Evolutionary conservation across 2,113 vertebrate species (phyloP).

Genomic region (Pseudonaja textilis): DNA sequence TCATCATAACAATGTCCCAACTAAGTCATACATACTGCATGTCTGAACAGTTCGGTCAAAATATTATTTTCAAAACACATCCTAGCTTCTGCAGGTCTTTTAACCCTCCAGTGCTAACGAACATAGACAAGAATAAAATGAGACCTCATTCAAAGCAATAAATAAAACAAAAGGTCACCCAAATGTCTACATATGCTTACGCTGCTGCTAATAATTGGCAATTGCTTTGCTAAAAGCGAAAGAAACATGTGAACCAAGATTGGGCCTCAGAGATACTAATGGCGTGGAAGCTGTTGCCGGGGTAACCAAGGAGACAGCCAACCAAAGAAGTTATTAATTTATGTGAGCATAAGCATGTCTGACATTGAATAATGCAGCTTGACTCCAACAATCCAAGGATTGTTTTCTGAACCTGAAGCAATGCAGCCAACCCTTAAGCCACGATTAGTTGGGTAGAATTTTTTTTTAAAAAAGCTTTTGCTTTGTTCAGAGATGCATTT

Average conservation of each 20-base stretch:
- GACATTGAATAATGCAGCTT: constrained; percentile 67
- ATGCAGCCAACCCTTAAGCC: not conserved
- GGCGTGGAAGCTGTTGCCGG: constrained; percentile 82
- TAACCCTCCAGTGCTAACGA: accelerated
- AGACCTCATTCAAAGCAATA: constrained; percentile 10
- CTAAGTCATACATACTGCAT: not conserved
- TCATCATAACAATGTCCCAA: not conserved
- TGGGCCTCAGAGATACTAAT: constrained; percentile 78
- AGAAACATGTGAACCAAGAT: constrained; percentile 68
- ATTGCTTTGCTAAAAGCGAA: constrained; percentile 60
- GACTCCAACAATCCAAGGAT: constrained; percentile 18
- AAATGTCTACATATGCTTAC: constrained; percentile 45
- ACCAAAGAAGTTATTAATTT: constrained; percentile 82
- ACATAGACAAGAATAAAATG: not conserved
- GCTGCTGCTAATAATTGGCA: constrained; percentile 50
- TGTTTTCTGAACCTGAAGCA: constrained; percentile 37
- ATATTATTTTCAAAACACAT: not conserved
- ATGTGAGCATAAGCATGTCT: constrained; percentile 63
- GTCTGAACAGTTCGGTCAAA: not conserved
- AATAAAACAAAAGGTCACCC: constrained; percentile 31
- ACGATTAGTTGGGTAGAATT: not conserved
- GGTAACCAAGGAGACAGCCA: constrained; percentile 73
- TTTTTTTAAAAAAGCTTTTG: not conserved
- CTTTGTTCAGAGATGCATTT: not conserved
- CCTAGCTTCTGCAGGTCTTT: not conserved